phyloP scores from a whole-genome alignment of 2,113 vertebrate species.

The Pipra filicauda region DNA sequence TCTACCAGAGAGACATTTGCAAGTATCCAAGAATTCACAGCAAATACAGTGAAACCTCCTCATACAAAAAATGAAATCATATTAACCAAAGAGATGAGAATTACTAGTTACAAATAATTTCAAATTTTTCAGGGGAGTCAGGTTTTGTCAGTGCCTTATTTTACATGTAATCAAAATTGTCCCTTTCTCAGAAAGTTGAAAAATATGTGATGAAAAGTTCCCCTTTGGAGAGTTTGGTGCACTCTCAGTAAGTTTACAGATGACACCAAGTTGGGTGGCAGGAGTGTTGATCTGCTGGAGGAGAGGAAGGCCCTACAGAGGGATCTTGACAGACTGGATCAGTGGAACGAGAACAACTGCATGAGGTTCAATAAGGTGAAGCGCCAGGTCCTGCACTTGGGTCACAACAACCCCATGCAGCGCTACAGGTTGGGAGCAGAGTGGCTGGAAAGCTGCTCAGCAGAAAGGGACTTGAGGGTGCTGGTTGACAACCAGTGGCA shows the following conservation, averaged over 20 bases:
- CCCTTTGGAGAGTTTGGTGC: neutral
- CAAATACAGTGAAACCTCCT: neutral
- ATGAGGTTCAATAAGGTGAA: accelerated
- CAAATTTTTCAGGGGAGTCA: neutral
- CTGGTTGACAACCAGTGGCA: neutral
- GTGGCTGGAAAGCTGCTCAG: neutral
- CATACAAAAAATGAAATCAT: neutral
- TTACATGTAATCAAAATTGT: neutral
- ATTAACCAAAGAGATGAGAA: neutral
- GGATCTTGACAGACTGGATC: neutral
- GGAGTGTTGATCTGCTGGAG: neutral
- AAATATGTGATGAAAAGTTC: neutral
- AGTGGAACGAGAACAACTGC: accelerated
- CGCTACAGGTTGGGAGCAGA: accelerated
- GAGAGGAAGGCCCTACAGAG: neutral
- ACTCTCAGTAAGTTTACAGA: neutral
- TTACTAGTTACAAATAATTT: accelerated
- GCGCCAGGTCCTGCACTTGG: neutral
- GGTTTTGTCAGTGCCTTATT: neutral
- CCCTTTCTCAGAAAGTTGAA: neutral
- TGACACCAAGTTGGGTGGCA: neutral
- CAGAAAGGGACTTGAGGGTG: neutral
- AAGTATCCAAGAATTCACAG: neutral
- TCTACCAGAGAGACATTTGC: neutral
- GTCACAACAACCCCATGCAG: neutral